Percentiles rank a stretch among this genome's conserved stretches.
Conservation (phyloP, 2,797 vertebrate genomes). For the Anabacerthia variegaticeps region DNA sequence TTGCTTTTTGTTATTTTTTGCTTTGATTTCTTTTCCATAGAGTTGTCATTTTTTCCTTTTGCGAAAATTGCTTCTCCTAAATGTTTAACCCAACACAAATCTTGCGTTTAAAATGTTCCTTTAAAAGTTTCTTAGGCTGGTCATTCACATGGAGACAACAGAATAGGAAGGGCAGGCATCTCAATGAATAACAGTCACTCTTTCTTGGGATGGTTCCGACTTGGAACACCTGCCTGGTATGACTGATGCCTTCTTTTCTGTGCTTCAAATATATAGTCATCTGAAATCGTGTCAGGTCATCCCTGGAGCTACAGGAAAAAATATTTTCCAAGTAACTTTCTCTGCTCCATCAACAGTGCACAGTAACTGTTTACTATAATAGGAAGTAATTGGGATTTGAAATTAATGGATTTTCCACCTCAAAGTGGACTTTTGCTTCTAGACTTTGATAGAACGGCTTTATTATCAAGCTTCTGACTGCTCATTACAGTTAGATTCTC, state of each 20-base stretch:
- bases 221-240: neutral
- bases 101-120: neutral
- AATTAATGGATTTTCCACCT: constrained; percentile 1
- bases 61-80: neutral
- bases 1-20: neutral
- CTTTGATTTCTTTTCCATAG: neutral
- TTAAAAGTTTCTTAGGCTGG: neutral
- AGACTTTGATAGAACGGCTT: neutral
- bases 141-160: neutral
- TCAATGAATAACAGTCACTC: neutral
- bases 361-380: neutral
- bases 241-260: neutral
- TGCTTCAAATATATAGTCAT: neutral
- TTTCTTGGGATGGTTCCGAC: fast-evolving
- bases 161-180: fast-evolving
- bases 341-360: neutral
- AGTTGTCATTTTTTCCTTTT: neutral
- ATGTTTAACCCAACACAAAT: neutral
- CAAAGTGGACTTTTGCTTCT: neutral
- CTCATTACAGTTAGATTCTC: neutral
- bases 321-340: neutral
- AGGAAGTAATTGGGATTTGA: neutral
- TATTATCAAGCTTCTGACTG: neutral
- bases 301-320: neutral
- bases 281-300: neutral